phyloP scores from a whole-genome alignment of 2,888 invertebrate genomes.

The Lycocerus yunnanus region DNA sequence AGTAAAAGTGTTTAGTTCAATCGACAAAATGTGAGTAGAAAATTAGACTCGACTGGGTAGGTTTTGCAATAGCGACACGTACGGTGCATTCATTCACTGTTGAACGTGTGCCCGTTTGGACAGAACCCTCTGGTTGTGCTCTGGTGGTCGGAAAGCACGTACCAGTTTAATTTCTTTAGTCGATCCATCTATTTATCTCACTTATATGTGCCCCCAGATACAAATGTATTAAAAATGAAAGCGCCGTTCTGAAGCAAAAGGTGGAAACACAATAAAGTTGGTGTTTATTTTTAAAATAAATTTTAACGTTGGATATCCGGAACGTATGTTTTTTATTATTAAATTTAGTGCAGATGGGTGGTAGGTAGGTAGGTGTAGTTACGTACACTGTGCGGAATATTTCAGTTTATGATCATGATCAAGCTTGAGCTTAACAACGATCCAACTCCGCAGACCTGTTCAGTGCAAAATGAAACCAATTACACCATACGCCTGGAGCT shows the following conservation, averaged over 20 bases:
- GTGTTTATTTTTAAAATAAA: slow-evolving; percentile 36
- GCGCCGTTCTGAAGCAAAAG: slow-evolving; percentile 35
- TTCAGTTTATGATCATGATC: slow-evolving; percentile 35
- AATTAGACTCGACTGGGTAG: slow-evolving; percentile 35
- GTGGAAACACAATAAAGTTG: slow-evolving; percentile 42
- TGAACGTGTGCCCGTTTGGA: slow-evolving; percentile 53
- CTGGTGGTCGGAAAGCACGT: slow-evolving; percentile 55
- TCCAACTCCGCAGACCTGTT: slow-evolving; percentile 40
- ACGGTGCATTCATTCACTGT: slow-evolving; percentile 52
- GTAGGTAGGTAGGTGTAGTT: neutral
- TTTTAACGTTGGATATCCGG: slow-evolving; percentile 28
- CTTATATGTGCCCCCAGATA: slow-evolving; percentile 47
- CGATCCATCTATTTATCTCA: slow-evolving; percentile 52
- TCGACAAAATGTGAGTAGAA: slow-evolving; percentile 34
- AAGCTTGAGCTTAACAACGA: slow-evolving; percentile 30
- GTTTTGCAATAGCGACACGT: slow-evolving; percentile 54
- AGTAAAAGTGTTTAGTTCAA: slow-evolving; percentile 44
- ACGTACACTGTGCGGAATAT: slow-evolving; percentile 29
- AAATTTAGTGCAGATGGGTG: slow-evolving; percentile 19
- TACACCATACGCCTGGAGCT: slow-evolving; percentile 37
- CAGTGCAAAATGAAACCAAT: slow-evolving; percentile 47
- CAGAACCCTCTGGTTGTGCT: slow-evolving; percentile 45
- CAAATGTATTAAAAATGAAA: slow-evolving; percentile 46
- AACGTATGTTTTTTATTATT: slow-evolving; percentile 33
- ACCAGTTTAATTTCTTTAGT: slow-evolving; percentile 55